Evolutionary conservation across 2,888 invertebrate species (phyloP), one percentile per base, ranked within the genome.

Genomic region (Eutolmus rufibarbis): DNA sequence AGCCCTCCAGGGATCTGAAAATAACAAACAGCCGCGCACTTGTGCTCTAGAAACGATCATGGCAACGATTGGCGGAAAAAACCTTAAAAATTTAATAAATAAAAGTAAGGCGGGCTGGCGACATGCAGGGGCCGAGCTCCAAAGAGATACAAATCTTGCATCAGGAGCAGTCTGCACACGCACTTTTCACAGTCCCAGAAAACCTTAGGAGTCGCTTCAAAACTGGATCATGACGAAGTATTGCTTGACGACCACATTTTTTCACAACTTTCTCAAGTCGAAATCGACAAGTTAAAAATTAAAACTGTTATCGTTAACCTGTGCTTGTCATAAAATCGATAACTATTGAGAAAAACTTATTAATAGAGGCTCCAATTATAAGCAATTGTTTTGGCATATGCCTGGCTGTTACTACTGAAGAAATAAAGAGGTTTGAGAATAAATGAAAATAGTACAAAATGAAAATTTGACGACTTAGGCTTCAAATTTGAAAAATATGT

Each of bases 11-110:
- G 57, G 82, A 14, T 28, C 16, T 57, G 51, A 51, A 51, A 19
- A 57, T 66, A 82, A 82, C 57, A 82, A 82, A 82, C 57, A 31
- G 57, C 82, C 57, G 57, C 57, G 82, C 66, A 82, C 82, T 82
- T 82, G 57, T 37, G 66, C 57, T 66, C 66, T 66, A 14, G 8
- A 14, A 28, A 14, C 12, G 82, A 57, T 82, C 12, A 34, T 82
- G 40, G 34, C 34, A 37, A 34, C 37, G 19, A 46, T 82, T 66
- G 37, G 31, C 4, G 3, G 23, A 66, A 66, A 19, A 66, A 28
- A 19, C 28, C 12, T 66, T 66, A 66, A 66, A 66, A 28, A 66
- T 23, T 19, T 66, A 66, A 66, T 23, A 66, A 66, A 66, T 28
- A 34, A 31, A 66, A 34, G 19, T 66, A 31, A 82, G 31, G 57